Percentiles rank a stretch among this genome's conserved stretches.
These are phyloP conservation scores for Salvator merianae DNA, from an alignment of 2,113 vertebrate species.

Conservation along the genomic window DNA sequence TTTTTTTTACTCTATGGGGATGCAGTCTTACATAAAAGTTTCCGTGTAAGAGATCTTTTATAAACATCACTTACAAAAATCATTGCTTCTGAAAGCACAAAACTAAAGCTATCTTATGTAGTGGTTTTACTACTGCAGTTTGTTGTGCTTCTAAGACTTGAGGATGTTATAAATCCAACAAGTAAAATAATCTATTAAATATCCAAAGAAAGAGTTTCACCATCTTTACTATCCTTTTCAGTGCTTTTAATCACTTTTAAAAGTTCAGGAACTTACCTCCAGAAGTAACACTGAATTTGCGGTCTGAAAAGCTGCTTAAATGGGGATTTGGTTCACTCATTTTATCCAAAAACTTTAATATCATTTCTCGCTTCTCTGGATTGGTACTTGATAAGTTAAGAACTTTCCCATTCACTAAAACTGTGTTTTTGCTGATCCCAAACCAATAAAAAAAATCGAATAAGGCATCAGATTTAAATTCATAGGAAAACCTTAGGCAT, in stretches of 20 bases:
- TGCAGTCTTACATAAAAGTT: too few relatives aligned
- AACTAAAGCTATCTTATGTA: not conserved
- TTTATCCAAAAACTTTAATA: slow-evolving; percentile 71
- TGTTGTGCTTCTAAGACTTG: too few relatives aligned
- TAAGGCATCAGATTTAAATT: slow-evolving; percentile 70
- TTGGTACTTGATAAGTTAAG: slow-evolving; percentile 69
- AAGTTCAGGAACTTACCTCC: slow-evolving; percentile 60
- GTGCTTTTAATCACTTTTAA: not conserved
- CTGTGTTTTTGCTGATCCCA: slow-evolving; percentile 69
- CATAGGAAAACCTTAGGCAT: slow-evolving; percentile 66
- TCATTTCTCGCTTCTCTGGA: slow-evolving; percentile 69
- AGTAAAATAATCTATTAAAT: too few relatives aligned
- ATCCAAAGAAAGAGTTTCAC: not conserved
- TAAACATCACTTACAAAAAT: not conserved
- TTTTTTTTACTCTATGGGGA: too few relatives aligned
- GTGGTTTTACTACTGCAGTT: not conserved
- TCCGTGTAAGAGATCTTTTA: too few relatives aligned
- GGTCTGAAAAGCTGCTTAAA: slow-evolving; percentile 64
- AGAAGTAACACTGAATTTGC: slow-evolving; percentile 68
- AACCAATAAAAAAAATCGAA: slow-evolving; percentile 74
- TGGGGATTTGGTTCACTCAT: slow-evolving; percentile 66
- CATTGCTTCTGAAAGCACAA: not conserved
- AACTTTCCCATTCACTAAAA: slow-evolving; percentile 67
- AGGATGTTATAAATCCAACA: too few relatives aligned
- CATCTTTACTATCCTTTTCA: not conserved